phyloP scores from a whole-genome alignment of 1,140 invertebrate species.

The Ruditapes philippinarum region DNA sequence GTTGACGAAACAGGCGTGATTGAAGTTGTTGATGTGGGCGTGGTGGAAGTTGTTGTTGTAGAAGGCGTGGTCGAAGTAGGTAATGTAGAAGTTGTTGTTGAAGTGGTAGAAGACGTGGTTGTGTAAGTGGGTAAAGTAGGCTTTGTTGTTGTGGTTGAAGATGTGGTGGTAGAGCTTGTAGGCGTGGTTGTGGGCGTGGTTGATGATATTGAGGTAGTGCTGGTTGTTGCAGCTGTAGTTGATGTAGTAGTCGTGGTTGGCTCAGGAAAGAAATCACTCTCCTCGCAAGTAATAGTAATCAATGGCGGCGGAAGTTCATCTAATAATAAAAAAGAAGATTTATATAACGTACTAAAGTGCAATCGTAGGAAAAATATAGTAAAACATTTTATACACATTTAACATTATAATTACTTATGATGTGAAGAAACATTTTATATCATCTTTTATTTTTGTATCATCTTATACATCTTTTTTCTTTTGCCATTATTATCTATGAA shows the following conservation, averaged over 20 bases:
- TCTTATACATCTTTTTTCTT: no score
- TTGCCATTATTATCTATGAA: no score
- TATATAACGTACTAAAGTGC: background rate
- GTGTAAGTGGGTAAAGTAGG: background rate
- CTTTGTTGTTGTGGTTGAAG: constrained; percentile 6
- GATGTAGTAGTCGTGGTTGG: background rate
- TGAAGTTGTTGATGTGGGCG: background rate
- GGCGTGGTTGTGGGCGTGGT: background rate
- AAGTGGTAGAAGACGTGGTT: background rate
- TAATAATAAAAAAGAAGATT: background rate
- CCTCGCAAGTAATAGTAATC: constrained; percentile 7
- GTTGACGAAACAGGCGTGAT: background rate
- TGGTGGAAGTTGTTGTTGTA: background rate
- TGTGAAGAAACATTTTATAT: no score
- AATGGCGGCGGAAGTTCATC: background rate
- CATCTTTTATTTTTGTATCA: no score
- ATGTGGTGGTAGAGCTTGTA: background rate
- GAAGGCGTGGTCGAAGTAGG: background rate
- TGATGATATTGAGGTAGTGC: background rate
- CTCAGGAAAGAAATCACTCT: constrained; percentile 3
- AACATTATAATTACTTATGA: no score
- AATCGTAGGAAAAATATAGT: no score
- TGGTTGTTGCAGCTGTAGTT: background rate
- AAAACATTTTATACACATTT: no score
- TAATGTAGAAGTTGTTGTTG: background rate